These are phyloP conservation scores for Drosophila heteroneura DNA, from an alignment of 2,888 invertebrate genomes.

Conservation along the genomic window DNA sequence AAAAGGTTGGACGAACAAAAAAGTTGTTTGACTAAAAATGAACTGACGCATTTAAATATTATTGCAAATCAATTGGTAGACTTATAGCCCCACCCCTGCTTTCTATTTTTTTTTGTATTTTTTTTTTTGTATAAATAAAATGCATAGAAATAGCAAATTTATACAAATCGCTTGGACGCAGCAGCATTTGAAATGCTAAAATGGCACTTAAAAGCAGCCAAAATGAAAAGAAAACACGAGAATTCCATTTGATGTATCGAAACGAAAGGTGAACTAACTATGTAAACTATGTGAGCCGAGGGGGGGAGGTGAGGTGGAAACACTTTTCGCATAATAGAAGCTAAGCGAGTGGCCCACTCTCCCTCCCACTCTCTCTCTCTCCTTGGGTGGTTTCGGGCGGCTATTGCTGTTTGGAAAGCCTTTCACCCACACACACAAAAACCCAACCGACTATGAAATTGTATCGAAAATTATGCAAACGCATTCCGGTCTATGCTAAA, in stretches of 20 bases:
- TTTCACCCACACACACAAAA: constrained; percentile 62
- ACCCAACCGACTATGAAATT: constrained; percentile 84
- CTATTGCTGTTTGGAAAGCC: constrained; percentile 60
- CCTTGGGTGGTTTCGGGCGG: constrained; percentile 43
- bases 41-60: constrained; percentile 81
- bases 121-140: constrained; percentile 63
- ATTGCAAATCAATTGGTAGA: constrained; percentile 81
- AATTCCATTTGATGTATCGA: constrained; percentile 79
- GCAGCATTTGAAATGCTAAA: constrained; percentile 81
- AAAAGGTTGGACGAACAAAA: constrained; percentile 63
- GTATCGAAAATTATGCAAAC: constrained; percentile 81
- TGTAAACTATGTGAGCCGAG: constrained; percentile 70
- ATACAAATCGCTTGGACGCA: constrained; percentile 71
- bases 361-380: not conserved
- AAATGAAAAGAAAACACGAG: constrained; percentile 84
- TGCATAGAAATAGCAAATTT: constrained; percentile 83
- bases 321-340: constrained; percentile 66
- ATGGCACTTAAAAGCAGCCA: constrained; percentile 79
- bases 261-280: constrained; percentile 62
- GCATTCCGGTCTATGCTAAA: constrained; percentile 62
- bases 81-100: not conserved
- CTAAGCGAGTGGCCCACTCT: constrained; percentile 10
- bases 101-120: not conserved
- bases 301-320: not conserved
- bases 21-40: constrained; percentile 45